Evolutionary conservation across 2,113 vertebrate species (phyloP).

Genomic region (Serinus canaria): DNA sequence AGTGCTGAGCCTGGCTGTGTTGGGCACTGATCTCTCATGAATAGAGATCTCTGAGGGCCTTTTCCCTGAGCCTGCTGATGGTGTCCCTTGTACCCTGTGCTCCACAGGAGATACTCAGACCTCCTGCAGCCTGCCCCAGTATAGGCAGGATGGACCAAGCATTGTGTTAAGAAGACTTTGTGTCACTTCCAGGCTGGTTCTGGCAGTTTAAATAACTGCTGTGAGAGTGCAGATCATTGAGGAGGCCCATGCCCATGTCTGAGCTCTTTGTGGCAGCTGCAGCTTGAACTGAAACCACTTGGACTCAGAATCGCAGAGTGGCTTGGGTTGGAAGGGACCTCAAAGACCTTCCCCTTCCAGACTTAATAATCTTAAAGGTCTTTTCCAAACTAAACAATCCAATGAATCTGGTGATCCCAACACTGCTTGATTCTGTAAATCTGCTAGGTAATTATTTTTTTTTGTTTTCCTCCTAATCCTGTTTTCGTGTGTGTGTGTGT

Average conservation of each 20-base stretch:
- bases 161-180: background rate
- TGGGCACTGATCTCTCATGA: background rate
- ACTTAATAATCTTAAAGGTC: background rate
- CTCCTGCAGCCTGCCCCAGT: background rate
- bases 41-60: background rate
- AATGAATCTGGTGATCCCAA: background rate
- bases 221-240: background rate
- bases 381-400: background rate
- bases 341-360: background rate
- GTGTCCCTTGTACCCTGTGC: rapidly evolving
- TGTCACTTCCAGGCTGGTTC: background rate
- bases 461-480: background rate
- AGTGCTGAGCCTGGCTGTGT: background rate
- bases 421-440: background rate
- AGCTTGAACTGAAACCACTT: background rate
- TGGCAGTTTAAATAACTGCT: background rate
- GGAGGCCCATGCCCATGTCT: background rate
- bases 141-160: background rate
- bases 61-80: background rate
- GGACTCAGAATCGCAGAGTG: background rate
- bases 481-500: constrained; percentile 28
- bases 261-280: background rate
- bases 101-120: background rate
- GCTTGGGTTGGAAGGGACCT: background rate
- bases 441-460: background rate